phyloP scores from a whole-genome alignment of 2,888 invertebrate species.

The Nemoura dubitans region DNA sequence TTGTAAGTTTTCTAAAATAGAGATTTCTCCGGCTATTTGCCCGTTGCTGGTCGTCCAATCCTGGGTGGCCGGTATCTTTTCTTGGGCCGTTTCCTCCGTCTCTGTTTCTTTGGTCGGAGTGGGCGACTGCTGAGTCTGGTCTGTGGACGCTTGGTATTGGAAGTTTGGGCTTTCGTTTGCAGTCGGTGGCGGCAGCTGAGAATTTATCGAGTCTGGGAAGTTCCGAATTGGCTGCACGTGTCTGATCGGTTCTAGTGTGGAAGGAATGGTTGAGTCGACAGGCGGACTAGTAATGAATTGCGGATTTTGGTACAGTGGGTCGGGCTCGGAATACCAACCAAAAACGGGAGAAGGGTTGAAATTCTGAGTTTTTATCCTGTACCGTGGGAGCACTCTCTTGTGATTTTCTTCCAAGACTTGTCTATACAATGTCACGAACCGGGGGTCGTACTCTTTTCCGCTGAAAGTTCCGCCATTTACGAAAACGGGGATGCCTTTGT shows the following conservation, averaged over 20 bases:
- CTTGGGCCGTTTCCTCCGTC: slow-evolving; percentile 22
- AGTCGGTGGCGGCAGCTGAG: slow-evolving; percentile 58
- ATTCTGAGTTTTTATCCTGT: not conserved
- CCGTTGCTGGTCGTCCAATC: not conserved
- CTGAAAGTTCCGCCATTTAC: slow-evolving; percentile 1
- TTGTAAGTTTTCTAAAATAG: not conserved
- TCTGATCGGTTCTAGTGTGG: not conserved
- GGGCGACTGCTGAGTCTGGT: slow-evolving; percentile 34
- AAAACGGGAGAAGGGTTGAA: slow-evolving; percentile 57
- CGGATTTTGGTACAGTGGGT: slow-evolving; percentile 60
- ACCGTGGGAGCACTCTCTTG: not conserved
- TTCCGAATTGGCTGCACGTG: slow-evolving; percentile 19
- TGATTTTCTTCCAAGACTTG: slow-evolving; percentile 41
- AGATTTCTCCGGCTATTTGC: not conserved
- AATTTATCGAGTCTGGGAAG: slow-evolving; percentile 56
- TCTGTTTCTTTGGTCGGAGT: slow-evolving; percentile 40
- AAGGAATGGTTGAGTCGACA: not conserved
- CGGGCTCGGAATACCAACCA: slow-evolving; percentile 63
- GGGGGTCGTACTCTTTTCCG: slow-evolving; percentile 41
- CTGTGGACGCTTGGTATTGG: slow-evolving; percentile 54
- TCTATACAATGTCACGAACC: slow-evolving; percentile 43
- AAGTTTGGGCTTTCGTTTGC: slow-evolving; percentile 54
- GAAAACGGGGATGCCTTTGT: slow-evolving; percentile 44
- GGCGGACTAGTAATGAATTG: not conserved
- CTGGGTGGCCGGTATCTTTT: not conserved